A percentile compares a stretch with the other conserved stretches of the same genome.
Conservation (phyloP, 2,797 vertebrate genomes). For the Phylloscopus collybita region DNA sequence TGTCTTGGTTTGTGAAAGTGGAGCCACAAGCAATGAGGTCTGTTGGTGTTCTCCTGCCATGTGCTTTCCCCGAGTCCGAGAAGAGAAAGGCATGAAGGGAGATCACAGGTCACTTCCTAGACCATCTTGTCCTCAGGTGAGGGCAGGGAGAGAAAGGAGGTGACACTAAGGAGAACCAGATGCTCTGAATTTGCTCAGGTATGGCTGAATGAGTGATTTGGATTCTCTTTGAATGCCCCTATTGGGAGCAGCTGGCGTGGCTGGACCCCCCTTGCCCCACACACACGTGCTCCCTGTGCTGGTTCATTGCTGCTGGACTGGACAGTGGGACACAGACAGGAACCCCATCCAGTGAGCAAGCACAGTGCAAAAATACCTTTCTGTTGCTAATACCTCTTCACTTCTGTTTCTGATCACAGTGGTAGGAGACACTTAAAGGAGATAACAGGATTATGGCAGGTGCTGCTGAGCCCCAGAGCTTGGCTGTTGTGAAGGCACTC, state of each 20-base stretch:
- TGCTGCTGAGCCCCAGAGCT: not conserved
- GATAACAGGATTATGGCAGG: not conserved
- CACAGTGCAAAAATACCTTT: not conserved
- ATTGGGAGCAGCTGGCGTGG: rapidly evolving
- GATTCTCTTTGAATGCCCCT: rapidly evolving
- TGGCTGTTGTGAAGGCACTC: not conserved
- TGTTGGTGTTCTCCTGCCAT: not conserved
- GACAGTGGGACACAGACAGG: rapidly evolving
- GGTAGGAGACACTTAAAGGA: not conserved
- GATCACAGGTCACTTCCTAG: rapidly evolving
- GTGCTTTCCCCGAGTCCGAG: rapidly evolving
- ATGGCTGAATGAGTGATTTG: not conserved
- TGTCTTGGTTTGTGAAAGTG: not conserved
- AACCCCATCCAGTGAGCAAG: not conserved
- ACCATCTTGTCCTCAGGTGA: not conserved
- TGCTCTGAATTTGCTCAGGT: not conserved
- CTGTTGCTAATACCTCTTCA: not conserved
- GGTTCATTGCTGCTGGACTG: not conserved
- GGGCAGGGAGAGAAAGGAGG: not conserved
- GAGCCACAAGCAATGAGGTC: not conserved
- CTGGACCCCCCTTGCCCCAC: not conserved
- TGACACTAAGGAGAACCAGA: not conserved
- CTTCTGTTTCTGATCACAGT: not conserved
- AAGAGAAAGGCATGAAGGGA: not conserved
- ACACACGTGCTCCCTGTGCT: rapidly evolving